Base-by-base conservation (phyloP, 2,113 vertebrate species). In the Acanthisitta chloris region DNA sequence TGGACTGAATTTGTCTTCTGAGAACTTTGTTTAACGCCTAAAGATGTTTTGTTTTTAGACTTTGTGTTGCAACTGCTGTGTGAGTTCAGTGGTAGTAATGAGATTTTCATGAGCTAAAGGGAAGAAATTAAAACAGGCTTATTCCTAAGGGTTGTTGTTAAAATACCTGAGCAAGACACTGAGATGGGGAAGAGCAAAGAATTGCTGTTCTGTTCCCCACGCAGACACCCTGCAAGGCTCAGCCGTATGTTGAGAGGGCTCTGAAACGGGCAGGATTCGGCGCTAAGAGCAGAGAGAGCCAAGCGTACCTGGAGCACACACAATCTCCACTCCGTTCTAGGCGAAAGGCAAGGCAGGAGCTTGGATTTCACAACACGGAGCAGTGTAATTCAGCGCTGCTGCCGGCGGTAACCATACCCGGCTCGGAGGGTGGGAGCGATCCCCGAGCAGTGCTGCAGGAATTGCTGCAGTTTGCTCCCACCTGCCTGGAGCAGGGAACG, bases 341-440 rank as follows among this genome's bases (percentile, higher is more conserved):
- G 90, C 85, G 31, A 36, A 67, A 61, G 0, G 90, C 87, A 2
- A 28, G 1, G 95, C 79, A 5, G 86, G 48, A 87, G 94, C 74
- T 97, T 21, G 92, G 86, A 11, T 97, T 96, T 96, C 94, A 78
- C 93, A 54, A 34, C 89, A 48, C 62, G 4, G 49, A 73, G 94
- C 95, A 3, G 67, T 12, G 95, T 58, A 92, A 96, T 62, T 55
- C 90, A 70, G 42, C 58, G 57, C 97, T 18, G 74, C 8, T 43
- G 42, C 90, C 90, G 58, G 0, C 55, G 72, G 93, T 20, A 45
- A 31, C 66, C 14, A 71, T 69, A 84, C 7, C 84, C 93, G 2
- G 90, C 81, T 89, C 87, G 81, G 42, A 24, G 46, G 67, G 34
- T 9, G 40, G 79, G 23, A 70, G 86, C 46, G 26, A 17, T 90